These are phyloP conservation scores for Epizoanthus fatuus DNA, from an alignment of 92 coral and sea anemone species.

Conservation along the genomic window DNA sequence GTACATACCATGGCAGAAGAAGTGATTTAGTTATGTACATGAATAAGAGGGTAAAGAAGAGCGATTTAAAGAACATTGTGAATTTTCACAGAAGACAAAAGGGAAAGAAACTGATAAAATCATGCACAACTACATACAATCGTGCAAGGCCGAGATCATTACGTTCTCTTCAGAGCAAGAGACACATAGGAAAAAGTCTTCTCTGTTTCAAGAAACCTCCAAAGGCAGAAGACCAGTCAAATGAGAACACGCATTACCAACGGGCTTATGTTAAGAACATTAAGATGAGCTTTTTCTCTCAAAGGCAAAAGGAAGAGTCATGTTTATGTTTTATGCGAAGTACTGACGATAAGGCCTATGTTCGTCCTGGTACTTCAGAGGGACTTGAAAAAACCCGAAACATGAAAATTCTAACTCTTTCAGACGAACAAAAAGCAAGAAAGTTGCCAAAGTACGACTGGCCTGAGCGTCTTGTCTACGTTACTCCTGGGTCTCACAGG, in stretches of 20 bases:
- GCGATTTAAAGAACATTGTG: neutral
- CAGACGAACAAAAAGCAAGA: no score
- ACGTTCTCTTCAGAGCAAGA: no score
- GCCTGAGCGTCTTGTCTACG: no score
- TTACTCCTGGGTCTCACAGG: no score
- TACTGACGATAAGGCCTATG: conserved; percentile 18
- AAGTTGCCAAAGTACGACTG: no score
- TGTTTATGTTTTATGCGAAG: neutral
- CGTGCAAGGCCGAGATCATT: no score
- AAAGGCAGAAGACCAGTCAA: neutral
- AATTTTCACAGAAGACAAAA: no score
- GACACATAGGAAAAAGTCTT: no score
- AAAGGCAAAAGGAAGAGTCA: neutral
- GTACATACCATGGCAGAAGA: conserved; percentile 32
- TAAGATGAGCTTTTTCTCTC: conserved; percentile 15
- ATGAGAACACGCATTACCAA: neutral
- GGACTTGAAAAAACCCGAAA: no score
- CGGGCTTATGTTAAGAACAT: neutral
- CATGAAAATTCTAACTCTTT: no score
- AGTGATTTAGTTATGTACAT: conserved; percentile 22
- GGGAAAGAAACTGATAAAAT: no score
- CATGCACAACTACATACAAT: no score
- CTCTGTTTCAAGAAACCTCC: neutral
- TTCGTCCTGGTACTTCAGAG: neutral
- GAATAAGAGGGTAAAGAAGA: neutral